Conservation (phyloP, 2,888 invertebrate genomes). For the Ennomos erosarius region DNA sequence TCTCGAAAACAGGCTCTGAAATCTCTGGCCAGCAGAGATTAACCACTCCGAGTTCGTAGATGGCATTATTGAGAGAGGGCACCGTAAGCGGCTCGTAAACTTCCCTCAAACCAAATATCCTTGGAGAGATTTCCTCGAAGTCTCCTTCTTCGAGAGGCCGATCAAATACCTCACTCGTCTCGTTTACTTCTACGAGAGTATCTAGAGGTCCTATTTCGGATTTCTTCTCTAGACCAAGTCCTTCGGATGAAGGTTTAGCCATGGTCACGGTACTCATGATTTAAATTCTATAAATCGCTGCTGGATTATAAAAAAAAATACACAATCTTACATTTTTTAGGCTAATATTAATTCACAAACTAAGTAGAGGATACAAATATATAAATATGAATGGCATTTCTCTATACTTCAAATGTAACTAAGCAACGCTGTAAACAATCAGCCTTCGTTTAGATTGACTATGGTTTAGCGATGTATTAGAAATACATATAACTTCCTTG, state of each 20-base stretch:
- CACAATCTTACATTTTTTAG: too few species aligned
- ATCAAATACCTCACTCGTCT: constrained; percentile 65
- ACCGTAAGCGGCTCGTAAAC: constrained; percentile 72
- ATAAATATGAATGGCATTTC: too few species aligned
- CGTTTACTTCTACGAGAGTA: constrained; percentile 74
- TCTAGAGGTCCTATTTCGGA: constrained; percentile 54
- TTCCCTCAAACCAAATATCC: constrained; percentile 66
- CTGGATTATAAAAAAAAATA: too few species aligned
- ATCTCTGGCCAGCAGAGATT: constrained; percentile 88
- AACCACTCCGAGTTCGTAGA: constrained; percentile 86
- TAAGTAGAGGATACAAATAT: too few species aligned
- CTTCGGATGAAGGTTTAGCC: constrained; percentile 31
- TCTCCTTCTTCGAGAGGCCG: constrained; percentile 60
- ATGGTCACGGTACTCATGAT: constrained; percentile 48
- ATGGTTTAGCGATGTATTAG: too few species aligned
- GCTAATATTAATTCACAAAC: too few species aligned
- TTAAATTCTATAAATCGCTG: too few species aligned
- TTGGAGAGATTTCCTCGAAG: constrained; percentile 67
- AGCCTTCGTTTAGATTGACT: too few species aligned
- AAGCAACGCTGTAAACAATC: too few species aligned
- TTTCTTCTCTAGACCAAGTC: neutral
- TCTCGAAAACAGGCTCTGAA: constrained; percentile 82
- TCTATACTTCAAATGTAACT: too few species aligned
- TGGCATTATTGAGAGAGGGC: constrained; percentile 84
- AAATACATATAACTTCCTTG: too few species aligned